Evolutionary conservation across 2,888 invertebrate species (phyloP), one percentile per base, ranked within the genome.

Genomic region (Stenchaetothrips biformis): DNA sequence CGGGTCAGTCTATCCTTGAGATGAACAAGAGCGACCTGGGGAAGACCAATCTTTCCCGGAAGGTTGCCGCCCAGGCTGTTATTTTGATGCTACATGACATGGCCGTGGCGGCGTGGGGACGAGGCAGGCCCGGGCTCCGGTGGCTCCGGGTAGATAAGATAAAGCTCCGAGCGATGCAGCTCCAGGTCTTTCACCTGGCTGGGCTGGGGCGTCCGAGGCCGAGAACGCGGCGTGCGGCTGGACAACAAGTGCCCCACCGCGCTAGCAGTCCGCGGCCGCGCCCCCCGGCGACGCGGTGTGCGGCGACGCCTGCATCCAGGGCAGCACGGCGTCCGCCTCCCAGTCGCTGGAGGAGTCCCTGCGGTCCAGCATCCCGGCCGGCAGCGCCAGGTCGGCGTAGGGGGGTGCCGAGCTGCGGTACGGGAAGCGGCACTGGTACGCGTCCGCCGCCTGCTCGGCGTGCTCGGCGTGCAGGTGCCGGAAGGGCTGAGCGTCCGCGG

Each of bases 141-240:
- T 13, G 59, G 59, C 59, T 59, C 59, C 59, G 59, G 59, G 13
- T 18, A 7, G 67, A 74, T 74, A 74, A 74, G 67, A 74, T 74
- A 74, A 74, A 74, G 25, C 67, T 74, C 67, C 25, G 67, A 37
- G 37, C 37, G 37, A 37, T 37, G 53, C 53, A 53, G 53, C 53
- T 9, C 13, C 53, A 53, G 53, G 67, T 74, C 67, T 74, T 74
- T 74, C 67, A 74, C 67, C 67, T 25, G 67, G 11, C 21, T 74
- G 67, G 25, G 67, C 25, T 25, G 67, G 11, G 21, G 25, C 67
- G 37, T 37, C 37, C 37, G 37, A 37, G 37, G 4, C 37, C 37
- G 37, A 37, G 37, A 37, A 37, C 37, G 37, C 37, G 37, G 37
- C 37, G 37, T 37, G 37, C 37, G 37, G 37, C 37, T 37, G 37